phyloP scores from a whole-genome alignment of 2,113 vertebrate genomes.

The Syngnathus scovelli region DNA sequence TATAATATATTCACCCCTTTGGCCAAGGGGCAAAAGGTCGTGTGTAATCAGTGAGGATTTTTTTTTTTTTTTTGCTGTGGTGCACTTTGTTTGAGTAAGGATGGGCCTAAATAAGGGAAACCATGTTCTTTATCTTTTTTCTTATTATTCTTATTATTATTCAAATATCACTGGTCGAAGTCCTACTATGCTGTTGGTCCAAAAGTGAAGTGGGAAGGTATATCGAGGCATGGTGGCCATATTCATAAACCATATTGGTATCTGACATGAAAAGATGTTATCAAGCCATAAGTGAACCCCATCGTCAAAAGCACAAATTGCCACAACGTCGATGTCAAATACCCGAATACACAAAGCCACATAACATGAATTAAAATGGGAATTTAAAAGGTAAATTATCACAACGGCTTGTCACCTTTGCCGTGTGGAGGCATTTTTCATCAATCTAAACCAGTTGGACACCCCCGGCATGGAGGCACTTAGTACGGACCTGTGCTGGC shows the following conservation, averaged over 20 bases:
- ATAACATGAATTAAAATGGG: not conserved
- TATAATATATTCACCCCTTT: no score
- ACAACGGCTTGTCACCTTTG: not conserved
- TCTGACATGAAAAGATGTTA: not conserved
- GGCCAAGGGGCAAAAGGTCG: no score
- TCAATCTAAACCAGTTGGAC: constrained; percentile 10
- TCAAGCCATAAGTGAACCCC: not conserved
- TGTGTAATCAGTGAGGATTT: no score
- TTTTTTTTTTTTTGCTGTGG: no score
- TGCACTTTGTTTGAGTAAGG: no score
- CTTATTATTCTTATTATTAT: no score
- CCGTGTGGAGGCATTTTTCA: not conserved
- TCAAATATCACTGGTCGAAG: no score
- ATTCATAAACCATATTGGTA: not conserved
- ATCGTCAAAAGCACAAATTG: not conserved
- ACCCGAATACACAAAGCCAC: not conserved
- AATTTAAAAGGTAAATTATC: not conserved
- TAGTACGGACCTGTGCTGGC: constrained; percentile 48
- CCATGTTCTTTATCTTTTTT: no score
- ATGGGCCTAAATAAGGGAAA: no score
- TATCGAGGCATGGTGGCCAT: no score
- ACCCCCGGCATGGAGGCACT: constrained; percentile 42
- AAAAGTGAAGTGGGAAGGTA: no score
- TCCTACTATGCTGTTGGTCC: no score
- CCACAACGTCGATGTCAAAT: not conserved